Percentiles rank a stretch among this genome's conserved stretches.
These are phyloP conservation scores for Drosophila fuyamai DNA, from an alignment of 1,140 invertebrate species.

Conservation along the genomic window DNA sequence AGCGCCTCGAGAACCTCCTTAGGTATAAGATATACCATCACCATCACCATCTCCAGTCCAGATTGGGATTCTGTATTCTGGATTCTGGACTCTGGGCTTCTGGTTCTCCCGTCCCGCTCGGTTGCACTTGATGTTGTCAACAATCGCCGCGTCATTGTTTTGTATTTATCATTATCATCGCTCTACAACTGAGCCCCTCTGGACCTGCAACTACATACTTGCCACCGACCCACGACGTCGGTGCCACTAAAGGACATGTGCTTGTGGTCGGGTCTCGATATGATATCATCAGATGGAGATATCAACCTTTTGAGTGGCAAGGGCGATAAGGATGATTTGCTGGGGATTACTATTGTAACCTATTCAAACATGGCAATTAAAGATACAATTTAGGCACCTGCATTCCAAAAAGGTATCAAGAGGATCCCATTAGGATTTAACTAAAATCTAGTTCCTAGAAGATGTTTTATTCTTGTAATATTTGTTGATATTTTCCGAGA, in stretches of 20 bases:
- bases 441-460: no score
- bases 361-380: background rate
- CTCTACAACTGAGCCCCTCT: conserved; percentile 8
- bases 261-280: background rate
- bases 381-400: background rate
- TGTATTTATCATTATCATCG: conserved; percentile 79
- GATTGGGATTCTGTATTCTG: conserved; percentile 3
- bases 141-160: conserved; percentile 75
- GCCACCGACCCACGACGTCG: background rate
- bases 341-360: background rate
- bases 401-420: background rate
- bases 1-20: conserved; percentile 19
- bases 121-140: conserved; percentile 75
- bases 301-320: background rate
- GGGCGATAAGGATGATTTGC: conserved; percentile 1
- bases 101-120: conserved; percentile 10
- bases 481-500: no score
- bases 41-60: background rate
- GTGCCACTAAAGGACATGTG: background rate
- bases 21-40: background rate
- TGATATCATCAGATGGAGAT: conserved; percentile 4
- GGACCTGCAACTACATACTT: background rate
- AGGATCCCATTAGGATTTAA: no score
- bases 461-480: no score
- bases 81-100: background rate